These are phyloP conservation scores for Cheirogaleus major DNA, from an alignment of 2,797 vertebrate genomes.

Conservation along the genomic window DNA sequence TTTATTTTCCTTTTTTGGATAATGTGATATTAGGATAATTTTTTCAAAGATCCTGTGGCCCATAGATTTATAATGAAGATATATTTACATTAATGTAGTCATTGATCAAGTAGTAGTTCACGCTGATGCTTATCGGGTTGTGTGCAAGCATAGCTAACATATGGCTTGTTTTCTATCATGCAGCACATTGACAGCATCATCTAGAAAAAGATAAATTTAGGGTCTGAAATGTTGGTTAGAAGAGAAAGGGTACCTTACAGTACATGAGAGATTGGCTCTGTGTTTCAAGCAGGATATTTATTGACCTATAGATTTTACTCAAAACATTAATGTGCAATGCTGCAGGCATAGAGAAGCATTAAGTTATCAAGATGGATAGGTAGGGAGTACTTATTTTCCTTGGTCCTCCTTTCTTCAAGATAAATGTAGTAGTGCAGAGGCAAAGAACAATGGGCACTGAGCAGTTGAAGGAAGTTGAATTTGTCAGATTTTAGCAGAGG, in stretches of 20 bases:
- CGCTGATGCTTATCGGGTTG: background rate
- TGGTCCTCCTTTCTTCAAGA: conserved; percentile 71
- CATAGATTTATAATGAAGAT: conserved; percentile 56
- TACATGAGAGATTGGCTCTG: conserved; percentile 73
- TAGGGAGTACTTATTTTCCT: conserved; percentile 64
- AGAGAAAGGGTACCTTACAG: conserved; percentile 47
- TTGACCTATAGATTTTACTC: conserved; percentile 78
- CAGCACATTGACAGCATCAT: conserved; percentile 55
- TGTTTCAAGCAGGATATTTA: conserved; percentile 75
- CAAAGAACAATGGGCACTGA: conserved; percentile 56
- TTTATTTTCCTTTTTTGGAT: conserved; percentile 18
- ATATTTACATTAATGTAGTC: conserved; percentile 33
- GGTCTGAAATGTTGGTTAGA: conserved; percentile 68
- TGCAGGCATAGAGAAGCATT: conserved; percentile 71
- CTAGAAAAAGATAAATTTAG: conserved; percentile 65
- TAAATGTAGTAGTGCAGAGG: conserved; percentile 48
- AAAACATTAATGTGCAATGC: conserved; percentile 72
- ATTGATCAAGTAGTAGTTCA: conserved; percentile 46
- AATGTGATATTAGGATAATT: background rate
- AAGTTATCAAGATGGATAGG: conserved; percentile 77
- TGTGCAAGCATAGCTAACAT: background rate
- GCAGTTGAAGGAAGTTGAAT: conserved; percentile 2
- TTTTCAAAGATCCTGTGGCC: background rate
- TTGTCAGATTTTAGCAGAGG: background rate
- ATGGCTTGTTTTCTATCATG: conserved; percentile 48